Base-by-base conservation (phyloP, 53 echinoderm and acorn worm species). In the Luidia sarsii region DNA sequence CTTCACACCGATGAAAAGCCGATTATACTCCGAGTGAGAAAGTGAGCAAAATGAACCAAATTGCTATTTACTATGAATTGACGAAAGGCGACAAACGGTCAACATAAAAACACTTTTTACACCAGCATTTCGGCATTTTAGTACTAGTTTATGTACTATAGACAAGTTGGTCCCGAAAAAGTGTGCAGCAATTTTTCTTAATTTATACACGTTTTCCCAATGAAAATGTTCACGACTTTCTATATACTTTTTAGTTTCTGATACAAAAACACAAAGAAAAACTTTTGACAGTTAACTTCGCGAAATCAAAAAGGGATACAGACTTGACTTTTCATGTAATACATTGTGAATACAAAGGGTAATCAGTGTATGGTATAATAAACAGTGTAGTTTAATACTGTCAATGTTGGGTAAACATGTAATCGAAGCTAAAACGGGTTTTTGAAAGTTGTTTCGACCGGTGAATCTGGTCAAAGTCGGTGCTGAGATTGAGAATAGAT, bases 131-230 rank as follows among this genome's bases (percentile, higher is more conserved):
- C 24, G 53, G 75, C 75, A 77, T 77, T 59, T 60, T 31, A 61
- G 77, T 60, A 37, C 77, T 77, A 77, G 22, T 60, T 59, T 43
- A n/a, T n/a, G n/a, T n/a, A n/a, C 77, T 77, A 72, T 45, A 3
- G 25, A 25, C 56, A 77, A 61, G 41, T 77, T 77, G 77, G 77
- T 77, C 77, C 77, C 77, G 22, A 77, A 37, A 77, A 69, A n/a
- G 25, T 46, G 59, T 77, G 77, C 77, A 41, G 60, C 77, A n/a
- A 77, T 7, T 60, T 54, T n/a, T n/a, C n/a, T n/a, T n/a, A n/a
- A n/a, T n/a, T 33, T 36, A 39, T 38, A 72, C 56, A 72, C 37
- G 52, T 53, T 52, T 72, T 72, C 50, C 34, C 50, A 72, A 72
- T 54, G 23, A 52, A 57, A 23, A 72, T 32, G 23, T 52, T 70